Conservation (phyloP, 2,888 invertebrate species). For the Caenorhabditis imperialis region DNA sequence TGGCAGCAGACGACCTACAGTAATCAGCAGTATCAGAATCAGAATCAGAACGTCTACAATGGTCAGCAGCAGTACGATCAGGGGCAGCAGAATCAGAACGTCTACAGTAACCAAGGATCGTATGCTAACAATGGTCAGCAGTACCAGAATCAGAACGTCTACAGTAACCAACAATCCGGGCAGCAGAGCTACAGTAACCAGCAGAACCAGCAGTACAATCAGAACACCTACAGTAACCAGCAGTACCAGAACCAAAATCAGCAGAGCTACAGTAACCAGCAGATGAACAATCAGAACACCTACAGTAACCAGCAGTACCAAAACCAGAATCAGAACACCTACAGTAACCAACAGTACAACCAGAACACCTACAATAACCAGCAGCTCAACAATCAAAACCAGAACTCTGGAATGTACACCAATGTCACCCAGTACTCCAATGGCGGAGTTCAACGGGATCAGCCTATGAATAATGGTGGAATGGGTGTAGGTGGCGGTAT, state of each 20-base stretch:
- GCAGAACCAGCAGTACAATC: constrained; percentile 6
- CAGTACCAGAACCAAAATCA: not conserved
- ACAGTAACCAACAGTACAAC: constrained; percentile 3
- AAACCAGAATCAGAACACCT: not conserved
- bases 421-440: constrained; percentile 26
- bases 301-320: constrained; percentile 16
- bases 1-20: constrained; percentile 11
- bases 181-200: constrained; percentile 5
- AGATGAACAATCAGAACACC: not conserved
- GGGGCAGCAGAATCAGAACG: constrained; percentile 1
- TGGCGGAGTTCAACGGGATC: constrained; percentile 13
- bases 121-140: not conserved
- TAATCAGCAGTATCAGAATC: constrained; percentile 4
- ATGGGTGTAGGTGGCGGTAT: too few relatives aligned
- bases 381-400: constrained; percentile 6
- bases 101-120: constrained; percentile 9
- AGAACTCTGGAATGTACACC: constrained; percentile 34
- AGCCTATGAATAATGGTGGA: not conserved
- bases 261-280: not conserved
- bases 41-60: constrained; percentile 10
- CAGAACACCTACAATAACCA: not conserved
- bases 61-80: constrained; percentile 15
- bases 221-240: not conserved
- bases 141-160: constrained; percentile 6
- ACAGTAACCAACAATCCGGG: constrained; percentile 1